Conservation (phyloP, 2,113 vertebrate genomes). For the Crypturellus undulatus region DNA sequence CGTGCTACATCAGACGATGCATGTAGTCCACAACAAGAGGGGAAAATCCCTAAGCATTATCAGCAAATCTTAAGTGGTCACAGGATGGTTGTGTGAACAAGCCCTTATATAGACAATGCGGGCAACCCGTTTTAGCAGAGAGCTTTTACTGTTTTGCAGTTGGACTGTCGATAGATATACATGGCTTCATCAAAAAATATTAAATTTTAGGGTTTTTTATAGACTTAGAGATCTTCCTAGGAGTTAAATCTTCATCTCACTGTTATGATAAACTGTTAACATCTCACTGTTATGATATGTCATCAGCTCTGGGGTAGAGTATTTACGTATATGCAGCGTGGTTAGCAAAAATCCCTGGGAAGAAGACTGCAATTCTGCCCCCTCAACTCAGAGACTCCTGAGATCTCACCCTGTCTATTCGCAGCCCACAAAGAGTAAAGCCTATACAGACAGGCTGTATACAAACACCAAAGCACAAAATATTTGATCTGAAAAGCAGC, state of each 20-base stretch:
- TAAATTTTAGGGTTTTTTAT: neutral
- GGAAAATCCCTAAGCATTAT: constrained; percentile 47
- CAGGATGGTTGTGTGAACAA: constrained; percentile 40
- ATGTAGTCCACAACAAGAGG: constrained; percentile 18
- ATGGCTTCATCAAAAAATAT: neutral
- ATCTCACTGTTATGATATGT: neutral
- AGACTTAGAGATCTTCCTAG: neutral
- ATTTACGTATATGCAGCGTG: neutral
- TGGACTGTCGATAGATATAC: constrained; percentile 26
- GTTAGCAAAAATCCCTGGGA: neutral
- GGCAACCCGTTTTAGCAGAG: constrained; percentile 45
- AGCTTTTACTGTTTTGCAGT: constrained; percentile 58
- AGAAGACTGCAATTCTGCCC: neutral
- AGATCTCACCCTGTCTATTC: neutral
- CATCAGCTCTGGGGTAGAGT: neutral
- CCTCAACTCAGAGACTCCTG: neutral
- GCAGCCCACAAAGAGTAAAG: neutral
- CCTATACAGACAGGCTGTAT: neutral
- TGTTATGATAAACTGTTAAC: neutral
- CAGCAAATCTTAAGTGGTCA: constrained; percentile 29
- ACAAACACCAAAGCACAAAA: neutral
- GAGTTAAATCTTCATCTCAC: neutral
- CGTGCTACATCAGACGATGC: constrained; percentile 36
- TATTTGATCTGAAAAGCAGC: neutral
- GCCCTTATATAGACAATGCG: constrained; percentile 42